Evolutionary conservation across 2,797 vertebrate genomes (phyloP).

Genomic region (Cirrhinus molitorella): DNA sequence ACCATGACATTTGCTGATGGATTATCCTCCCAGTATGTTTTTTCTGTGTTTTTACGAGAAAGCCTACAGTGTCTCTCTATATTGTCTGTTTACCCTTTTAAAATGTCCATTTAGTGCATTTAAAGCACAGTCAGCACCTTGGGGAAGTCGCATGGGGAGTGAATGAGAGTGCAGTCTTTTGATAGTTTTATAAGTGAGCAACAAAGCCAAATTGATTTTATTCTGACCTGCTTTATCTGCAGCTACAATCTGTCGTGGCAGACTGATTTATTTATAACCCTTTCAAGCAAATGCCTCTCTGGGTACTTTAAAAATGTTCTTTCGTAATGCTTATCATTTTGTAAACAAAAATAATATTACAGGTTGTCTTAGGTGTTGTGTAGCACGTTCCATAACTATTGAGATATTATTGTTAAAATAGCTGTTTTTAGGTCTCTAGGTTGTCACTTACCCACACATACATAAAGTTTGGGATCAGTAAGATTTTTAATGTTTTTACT

Average conservation of each 20-base stretch:
- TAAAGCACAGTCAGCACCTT: slow-evolving; percentile 44
- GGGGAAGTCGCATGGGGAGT: slow-evolving; percentile 23
- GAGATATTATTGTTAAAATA: neutral
- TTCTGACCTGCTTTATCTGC: slow-evolving; percentile 46
- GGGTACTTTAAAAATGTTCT: slow-evolving; percentile 11
- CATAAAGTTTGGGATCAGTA: no score
- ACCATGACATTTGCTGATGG: neutral
- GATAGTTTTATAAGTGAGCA: slow-evolving; percentile 52
- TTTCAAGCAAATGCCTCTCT: slow-evolving; percentile 42
- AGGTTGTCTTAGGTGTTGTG: neutral
- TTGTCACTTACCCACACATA: neutral
- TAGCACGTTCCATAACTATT: neutral
- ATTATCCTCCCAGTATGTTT: neutral
- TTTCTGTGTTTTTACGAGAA: slow-evolving; percentile 29
- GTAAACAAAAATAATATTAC: neutral
- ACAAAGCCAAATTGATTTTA: slow-evolving; percentile 51
- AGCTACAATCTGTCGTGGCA: slow-evolving; percentile 20
- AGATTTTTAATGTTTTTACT: no score
- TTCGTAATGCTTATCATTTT: neutral
- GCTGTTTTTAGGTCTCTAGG: neutral
- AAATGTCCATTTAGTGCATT: slow-evolving; percentile 50
- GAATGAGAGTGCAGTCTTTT: slow-evolving; percentile 41
- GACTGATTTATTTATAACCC: slow-evolving; percentile 45
- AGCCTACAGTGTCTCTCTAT: slow-evolving; percentile 7
- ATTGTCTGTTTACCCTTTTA: slow-evolving; percentile 46